These are phyloP conservation scores for Amphipoea oculea DNA, from an alignment of 2,888 invertebrate genomes.

Conservation along the genomic window DNA sequence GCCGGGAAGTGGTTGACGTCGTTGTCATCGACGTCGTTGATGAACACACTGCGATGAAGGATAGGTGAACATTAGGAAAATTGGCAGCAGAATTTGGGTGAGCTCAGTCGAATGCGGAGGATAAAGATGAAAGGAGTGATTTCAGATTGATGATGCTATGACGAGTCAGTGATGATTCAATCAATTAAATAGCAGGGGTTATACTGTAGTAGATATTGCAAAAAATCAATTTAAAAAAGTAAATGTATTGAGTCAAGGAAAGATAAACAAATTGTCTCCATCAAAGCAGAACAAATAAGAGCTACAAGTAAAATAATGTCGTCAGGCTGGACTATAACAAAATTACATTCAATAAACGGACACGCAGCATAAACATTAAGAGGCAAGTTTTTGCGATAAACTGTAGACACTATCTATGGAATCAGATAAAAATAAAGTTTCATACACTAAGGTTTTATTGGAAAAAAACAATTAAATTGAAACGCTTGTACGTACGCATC, in stretches of 20 bases:
- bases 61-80: background rate
- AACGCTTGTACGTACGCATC: slow-evolving; percentile 14
- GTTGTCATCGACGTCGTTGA: slow-evolving; percentile 92
- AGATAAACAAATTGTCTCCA: slow-evolving; percentile 30
- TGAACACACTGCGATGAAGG: slow-evolving; percentile 93
- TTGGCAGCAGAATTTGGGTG: background rate
- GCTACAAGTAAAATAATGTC: slow-evolving; percentile 46
- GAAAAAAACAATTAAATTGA: slow-evolving; percentile 21
- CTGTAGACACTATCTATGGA: slow-evolving; percentile 58
- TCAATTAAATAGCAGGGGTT: background rate
- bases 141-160: too few species aligned
- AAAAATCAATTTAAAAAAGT: background rate
- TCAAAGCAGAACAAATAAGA: slow-evolving; percentile 37
- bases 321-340: slow-evolving; percentile 31
- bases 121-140: background rate
- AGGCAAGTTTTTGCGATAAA: slow-evolving; percentile 56
- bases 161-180: background rate
- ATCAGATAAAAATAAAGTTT: slow-evolving; percentile 56
- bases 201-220: background rate
- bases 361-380: slow-evolving; percentile 52
- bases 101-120: background rate
- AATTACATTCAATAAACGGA: slow-evolving; percentile 61
- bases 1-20: slow-evolving; percentile 96
- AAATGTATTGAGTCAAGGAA: slow-evolving; percentile 3
- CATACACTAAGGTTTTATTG: slow-evolving; percentile 33